Evolutionary conservation across 2,797 vertebrate species (phyloP).

Genomic region (Coreius guichenoti): DNA sequence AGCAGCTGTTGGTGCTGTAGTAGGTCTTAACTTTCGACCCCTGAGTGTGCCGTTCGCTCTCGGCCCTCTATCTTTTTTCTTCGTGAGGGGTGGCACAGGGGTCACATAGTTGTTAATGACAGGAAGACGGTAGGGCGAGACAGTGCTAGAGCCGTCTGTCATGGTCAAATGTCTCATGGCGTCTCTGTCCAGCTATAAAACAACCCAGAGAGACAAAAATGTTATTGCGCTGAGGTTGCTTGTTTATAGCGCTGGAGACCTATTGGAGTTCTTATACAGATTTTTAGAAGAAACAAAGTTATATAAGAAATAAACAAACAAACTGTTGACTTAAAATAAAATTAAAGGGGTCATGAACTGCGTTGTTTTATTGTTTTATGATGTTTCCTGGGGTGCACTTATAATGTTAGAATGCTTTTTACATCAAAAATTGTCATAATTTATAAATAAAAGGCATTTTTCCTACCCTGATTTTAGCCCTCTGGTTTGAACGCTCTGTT

Average conservation of each 20-base stretch:
- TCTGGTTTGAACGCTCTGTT: no score
- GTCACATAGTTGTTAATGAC: conserved; percentile 78
- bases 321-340: not conserved
- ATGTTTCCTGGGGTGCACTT: no score
- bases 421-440: no score
- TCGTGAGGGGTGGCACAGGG: conserved; percentile 81
- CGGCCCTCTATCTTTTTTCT: conserved; percentile 69
- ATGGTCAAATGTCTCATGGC: conserved; percentile 66
- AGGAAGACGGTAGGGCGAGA: conserved; percentile 83
- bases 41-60: conserved; percentile 69
- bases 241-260: not conserved
- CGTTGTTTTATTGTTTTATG: no score
- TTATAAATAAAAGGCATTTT: no score
- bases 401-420: no score
- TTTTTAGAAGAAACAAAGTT: not conserved
- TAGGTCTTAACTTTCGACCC: conserved; percentile 78
- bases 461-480: no score
- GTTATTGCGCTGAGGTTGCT: not conserved
- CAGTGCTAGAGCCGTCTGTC: conserved; percentile 65
- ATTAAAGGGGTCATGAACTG: no score
- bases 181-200: conserved; percentile 74
- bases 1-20: conserved; percentile 74
- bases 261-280: not conserved
- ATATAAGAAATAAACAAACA: not conserved
- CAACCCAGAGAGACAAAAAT: not conserved